Percentiles rank a stretch among this genome's conserved stretches.
Conservation (phyloP, 2,888 invertebrate genomes). For the Matsumyia berberina region DNA sequence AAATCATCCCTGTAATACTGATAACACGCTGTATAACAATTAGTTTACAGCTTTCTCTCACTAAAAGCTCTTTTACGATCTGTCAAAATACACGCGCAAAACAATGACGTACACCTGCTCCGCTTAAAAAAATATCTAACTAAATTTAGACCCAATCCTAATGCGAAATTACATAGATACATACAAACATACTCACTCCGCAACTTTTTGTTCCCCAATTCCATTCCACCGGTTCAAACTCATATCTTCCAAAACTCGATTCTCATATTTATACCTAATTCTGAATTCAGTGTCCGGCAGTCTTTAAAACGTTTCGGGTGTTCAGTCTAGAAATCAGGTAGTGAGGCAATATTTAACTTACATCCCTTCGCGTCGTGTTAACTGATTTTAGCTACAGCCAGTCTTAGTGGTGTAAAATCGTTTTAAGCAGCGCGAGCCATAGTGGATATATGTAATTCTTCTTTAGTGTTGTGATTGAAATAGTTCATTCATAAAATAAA, state of each 20-base stretch:
- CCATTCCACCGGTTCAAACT: neutral
- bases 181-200: neutral
- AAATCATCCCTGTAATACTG: neutral
- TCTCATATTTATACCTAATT: neutral
- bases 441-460: neutral
- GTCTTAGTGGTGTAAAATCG: neutral
- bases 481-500: neutral
- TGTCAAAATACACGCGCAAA: conserved; percentile 2
- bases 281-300: conserved; percentile 35
- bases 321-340: too few relatives aligned
- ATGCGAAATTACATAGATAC: neutral
- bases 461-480: neutral
- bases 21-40: neutral
- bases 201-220: conserved; percentile 25
- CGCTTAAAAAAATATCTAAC: neutral
- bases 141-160: conserved; percentile 22
- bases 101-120: neutral
- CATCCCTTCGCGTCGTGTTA: too few relatives aligned
- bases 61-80: conserved; percentile 11
- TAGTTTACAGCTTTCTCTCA: neutral
- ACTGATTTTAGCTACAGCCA: too few relatives aligned
- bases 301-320: conserved; percentile 12
- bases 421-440: neutral
- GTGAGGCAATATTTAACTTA: too few relatives aligned
- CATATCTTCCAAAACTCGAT: neutral